Conservation (phyloP, 1,140 invertebrate species). For the Psix sp. region DNA sequence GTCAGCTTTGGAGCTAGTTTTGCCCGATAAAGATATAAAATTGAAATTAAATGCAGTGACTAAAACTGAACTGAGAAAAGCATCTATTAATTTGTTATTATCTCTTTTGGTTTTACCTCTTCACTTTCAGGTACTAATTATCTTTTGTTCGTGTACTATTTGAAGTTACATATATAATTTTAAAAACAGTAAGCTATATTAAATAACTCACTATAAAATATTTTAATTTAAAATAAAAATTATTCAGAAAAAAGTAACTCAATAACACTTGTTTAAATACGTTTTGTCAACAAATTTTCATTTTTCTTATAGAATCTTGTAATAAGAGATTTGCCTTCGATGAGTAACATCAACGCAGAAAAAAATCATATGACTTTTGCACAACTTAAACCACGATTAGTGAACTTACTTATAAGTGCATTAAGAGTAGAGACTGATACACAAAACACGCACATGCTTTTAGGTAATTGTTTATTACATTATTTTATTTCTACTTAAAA, state of each 20-base stretch:
- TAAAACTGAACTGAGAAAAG: conserved; percentile 89
- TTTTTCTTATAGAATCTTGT: conserved; percentile 81
- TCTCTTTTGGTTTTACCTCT: conserved; percentile 93
- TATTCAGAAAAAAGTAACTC: too few relatives aligned
- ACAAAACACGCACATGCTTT: conserved; percentile 92
- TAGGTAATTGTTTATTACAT: conserved; percentile 78
- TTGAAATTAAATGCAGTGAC: conserved; percentile 81
- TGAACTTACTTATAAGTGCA: conserved; percentile 91
- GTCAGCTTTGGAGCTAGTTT: conserved; percentile 90
- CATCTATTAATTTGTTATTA: conserved; percentile 92
- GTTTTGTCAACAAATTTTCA: too few relatives aligned
- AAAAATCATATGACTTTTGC: conserved; percentile 82
- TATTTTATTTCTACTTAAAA: not conserved
- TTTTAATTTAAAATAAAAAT: too few relatives aligned
- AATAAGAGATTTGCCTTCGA: conserved; percentile 84
- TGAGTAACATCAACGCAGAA: conserved; percentile 73
- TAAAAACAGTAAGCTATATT: conserved; percentile 17
- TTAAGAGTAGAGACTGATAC: conserved; percentile 91
- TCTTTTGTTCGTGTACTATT: too few relatives aligned
- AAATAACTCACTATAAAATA: too few relatives aligned
- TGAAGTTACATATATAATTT: not conserved
- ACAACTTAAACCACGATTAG: conserved; percentile 87
- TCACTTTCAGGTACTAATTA: conserved; percentile 85
- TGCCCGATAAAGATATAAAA: conserved; percentile 87
- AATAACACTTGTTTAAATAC: too few relatives aligned